Evolutionary conservation across 2,113 vertebrate species (phyloP).

Genomic region (Myrmophylax atrothorax): DNA sequence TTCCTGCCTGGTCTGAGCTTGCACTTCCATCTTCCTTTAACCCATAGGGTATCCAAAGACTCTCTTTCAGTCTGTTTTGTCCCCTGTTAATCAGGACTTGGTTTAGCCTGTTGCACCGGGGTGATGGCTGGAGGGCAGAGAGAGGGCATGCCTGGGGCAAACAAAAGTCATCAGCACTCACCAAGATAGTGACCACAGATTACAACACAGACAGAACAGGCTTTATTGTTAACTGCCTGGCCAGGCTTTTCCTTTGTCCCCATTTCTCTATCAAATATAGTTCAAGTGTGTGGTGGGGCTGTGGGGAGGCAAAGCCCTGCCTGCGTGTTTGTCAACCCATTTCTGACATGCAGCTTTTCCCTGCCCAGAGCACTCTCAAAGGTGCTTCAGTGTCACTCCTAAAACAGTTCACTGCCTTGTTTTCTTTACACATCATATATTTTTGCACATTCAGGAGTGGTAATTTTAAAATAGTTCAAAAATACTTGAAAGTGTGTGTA

Average conservation of each 20-base stretch:
- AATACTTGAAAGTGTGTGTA: background rate
- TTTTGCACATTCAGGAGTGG: background rate
- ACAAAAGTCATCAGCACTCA: background rate
- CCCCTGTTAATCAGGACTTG: fast-evolving
- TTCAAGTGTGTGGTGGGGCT: background rate
- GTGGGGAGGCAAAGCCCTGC: background rate
- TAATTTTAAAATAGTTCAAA: background rate
- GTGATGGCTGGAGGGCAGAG: background rate
- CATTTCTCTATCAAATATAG: background rate
- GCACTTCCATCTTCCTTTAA: background rate
- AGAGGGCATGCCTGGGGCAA: fast-evolving
- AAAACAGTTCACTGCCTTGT: background rate
- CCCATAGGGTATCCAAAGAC: background rate
- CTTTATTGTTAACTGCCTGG: background rate
- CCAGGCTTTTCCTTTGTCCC: background rate
- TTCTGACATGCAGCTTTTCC: background rate
- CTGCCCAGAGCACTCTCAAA: background rate
- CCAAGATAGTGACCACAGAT: background rate
- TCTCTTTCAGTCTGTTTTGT: background rate
- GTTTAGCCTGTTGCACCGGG: background rate
- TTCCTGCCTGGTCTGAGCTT: background rate
- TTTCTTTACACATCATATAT: background rate
- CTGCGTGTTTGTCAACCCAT: background rate
- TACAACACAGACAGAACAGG: background rate
- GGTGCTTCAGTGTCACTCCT: background rate